A percentile compares a stretch with the other conserved stretches of the same genome.
These are phyloP conservation scores for Ptilonorhynchus violaceus DNA, from an alignment of 2,113 vertebrate genomes.

Conservation along the genomic window DNA sequence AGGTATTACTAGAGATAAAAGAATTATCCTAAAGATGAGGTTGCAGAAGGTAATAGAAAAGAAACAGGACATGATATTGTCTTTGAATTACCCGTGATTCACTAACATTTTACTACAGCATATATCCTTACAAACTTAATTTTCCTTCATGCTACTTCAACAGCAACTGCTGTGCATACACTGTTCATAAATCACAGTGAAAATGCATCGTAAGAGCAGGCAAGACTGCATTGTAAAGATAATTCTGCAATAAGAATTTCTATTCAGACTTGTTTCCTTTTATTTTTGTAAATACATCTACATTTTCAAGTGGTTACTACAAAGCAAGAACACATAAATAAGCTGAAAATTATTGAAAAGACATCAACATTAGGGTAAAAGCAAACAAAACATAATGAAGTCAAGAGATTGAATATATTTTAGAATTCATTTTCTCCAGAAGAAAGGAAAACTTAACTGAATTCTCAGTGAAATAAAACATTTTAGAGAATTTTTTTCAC, in stretches of 20 bases:
- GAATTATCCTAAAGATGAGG: neutral
- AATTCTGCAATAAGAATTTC: neutral
- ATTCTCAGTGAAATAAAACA: neutral
- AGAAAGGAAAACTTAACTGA: neutral
- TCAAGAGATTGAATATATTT: neutral
- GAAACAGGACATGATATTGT: neutral
- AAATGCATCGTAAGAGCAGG: neutral
- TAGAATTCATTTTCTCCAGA: neutral
- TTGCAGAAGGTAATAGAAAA: constrained; percentile 10
- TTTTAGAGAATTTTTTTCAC: neutral
- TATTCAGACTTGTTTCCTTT: neutral
- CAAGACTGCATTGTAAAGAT: neutral
- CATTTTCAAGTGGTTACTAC: neutral
- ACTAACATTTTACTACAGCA: neutral
- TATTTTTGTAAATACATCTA: neutral
- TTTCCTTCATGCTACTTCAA: neutral
- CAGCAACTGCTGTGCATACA: neutral
- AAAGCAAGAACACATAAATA: neutral
- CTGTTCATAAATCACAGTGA: neutral
- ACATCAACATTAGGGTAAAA: neutral
- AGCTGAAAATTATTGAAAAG: neutral
- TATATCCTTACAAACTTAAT: constrained; percentile 3
- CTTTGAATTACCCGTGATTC: neutral
- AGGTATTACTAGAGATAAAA: neutral
- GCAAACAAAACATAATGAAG: neutral